Evolutionary conservation across 2,888 invertebrate genomes (phyloP).

Genomic region (Tetheella fluctuosa): DNA sequence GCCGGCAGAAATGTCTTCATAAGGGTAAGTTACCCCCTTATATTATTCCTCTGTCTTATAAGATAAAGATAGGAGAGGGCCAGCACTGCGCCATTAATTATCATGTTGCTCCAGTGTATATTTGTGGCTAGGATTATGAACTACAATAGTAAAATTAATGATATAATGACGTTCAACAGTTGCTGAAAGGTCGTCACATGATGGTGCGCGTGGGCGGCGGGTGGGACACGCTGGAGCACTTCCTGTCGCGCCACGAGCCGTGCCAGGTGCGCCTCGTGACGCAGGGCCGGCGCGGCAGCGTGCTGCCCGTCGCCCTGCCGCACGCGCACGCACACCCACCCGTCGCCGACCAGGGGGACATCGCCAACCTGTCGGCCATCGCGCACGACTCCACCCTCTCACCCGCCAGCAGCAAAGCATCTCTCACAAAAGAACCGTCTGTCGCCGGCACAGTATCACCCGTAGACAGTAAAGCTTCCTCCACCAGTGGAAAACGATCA

Average conservation of each 20-base stretch:
- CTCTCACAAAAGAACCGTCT: slow-evolving; percentile 49
- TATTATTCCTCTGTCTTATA: not conserved
- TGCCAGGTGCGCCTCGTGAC: slow-evolving; percentile 88
- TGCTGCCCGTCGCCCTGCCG: slow-evolving; percentile 16
- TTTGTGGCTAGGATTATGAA: no score
- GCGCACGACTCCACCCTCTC: slow-evolving; percentile 38
- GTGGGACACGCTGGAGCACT: slow-evolving; percentile 97
- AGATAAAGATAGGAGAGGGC: no score
- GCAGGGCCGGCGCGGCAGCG: slow-evolving; percentile 59
- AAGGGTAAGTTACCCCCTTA: slow-evolving; percentile 84
- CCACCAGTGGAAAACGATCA: slow-evolving; percentile 57
- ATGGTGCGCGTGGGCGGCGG: slow-evolving; percentile 98
- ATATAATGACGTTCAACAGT: slow-evolving; percentile 78
- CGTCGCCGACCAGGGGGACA: not conserved
- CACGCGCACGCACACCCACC: slow-evolving; percentile 23
- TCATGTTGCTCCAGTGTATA: no score
- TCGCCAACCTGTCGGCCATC: slow-evolving; percentile 18
- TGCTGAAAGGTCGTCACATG: slow-evolving; percentile 96
- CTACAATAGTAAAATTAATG: not conserved
- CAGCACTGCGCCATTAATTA: no score
- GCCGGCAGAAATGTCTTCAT: slow-evolving; percentile 94
- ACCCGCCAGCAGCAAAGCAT: slow-evolving; percentile 51
- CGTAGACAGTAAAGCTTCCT: slow-evolving; percentile 62
- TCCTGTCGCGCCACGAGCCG: slow-evolving; percentile 94
- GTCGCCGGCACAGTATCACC: slow-evolving; percentile 55